Evolutionary conservation across 2,113 vertebrate species (phyloP).

Genomic region (Istiophorus platypterus): DNA sequence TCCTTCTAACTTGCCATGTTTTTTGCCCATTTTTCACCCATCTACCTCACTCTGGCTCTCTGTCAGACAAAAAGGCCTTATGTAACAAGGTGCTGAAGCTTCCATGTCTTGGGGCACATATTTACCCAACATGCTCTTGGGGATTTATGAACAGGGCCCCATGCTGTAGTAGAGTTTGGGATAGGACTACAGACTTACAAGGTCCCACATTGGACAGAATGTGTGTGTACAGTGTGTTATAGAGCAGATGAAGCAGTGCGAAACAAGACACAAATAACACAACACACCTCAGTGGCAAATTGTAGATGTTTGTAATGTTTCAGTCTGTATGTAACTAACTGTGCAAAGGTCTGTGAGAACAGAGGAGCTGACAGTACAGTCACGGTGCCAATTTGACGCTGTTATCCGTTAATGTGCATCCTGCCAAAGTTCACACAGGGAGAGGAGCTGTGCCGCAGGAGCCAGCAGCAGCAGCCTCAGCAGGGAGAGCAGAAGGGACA

Average conservation of each 20-base stretch:
- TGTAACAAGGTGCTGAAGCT: constrained; percentile 51
- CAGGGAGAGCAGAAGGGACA: constrained; percentile 35
- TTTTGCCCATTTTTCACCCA: not conserved
- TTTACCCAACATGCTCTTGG: constrained; percentile 55
- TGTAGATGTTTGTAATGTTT: not conserved
- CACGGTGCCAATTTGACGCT: not conserved
- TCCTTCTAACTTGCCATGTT: not conserved
- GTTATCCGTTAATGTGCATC: not conserved
- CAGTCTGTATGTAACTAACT: not conserved
- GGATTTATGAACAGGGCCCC: constrained; percentile 36
- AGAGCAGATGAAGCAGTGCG: not conserved
- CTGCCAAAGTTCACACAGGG: constrained; percentile 43
- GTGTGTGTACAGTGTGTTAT: not conserved
- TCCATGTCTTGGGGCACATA: constrained; percentile 50
- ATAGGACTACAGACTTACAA: constrained; percentile 12
- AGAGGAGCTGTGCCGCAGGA: constrained; percentile 39
- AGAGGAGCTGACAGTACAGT: not conserved
- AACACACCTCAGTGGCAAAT: not conserved
- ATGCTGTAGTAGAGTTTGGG: constrained; percentile 14
- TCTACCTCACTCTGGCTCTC: constrained; percentile 23
- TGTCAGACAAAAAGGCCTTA: constrained; percentile 60
- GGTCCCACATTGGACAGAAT: not conserved
- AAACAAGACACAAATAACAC: not conserved
- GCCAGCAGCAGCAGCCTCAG: constrained; percentile 51
- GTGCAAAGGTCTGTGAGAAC: not conserved